Conservation (phyloP, 2,113 vertebrate species). For the Phrynosoma platyrhinos region DNA sequence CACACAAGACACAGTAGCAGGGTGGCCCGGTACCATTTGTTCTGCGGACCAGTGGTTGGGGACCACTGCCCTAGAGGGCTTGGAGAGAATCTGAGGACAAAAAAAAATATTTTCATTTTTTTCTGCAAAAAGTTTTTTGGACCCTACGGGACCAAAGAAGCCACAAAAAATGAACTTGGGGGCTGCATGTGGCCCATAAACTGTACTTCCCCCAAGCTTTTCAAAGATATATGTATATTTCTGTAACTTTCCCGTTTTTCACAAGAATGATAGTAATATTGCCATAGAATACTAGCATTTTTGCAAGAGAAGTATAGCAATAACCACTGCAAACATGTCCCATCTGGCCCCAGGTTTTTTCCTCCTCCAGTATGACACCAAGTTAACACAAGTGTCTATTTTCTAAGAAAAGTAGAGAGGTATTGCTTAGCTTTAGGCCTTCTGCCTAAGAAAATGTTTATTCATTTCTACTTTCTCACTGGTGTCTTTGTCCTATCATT, state of each 20-base stretch:
- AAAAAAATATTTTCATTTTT: no score
- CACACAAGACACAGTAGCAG: no score
- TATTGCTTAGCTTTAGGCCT: background rate
- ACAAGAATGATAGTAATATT: background rate
- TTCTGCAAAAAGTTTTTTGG: no score
- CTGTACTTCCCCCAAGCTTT: no score
- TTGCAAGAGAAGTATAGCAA: background rate
- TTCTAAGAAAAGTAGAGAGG: background rate
- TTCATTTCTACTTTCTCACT: constrained; percentile 4
- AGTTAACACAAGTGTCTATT: background rate
- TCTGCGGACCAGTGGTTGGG: no score
- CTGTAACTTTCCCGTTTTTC: background rate
- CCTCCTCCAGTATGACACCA: background rate
- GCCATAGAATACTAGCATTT: background rate
- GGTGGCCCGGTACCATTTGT: no score
- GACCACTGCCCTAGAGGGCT: no score
- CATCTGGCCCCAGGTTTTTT: background rate
- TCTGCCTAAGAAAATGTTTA: background rate
- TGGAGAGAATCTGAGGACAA: no score
- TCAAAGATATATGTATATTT: background rate
- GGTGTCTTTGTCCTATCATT: background rate
- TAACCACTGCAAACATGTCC: background rate
- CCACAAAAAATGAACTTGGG: no score
- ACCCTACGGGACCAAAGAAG: no score
- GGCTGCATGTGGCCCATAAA: no score